Conservation (phyloP, 2,113 vertebrate genomes). For the Rhinopomastus cyanomelas region DNA sequence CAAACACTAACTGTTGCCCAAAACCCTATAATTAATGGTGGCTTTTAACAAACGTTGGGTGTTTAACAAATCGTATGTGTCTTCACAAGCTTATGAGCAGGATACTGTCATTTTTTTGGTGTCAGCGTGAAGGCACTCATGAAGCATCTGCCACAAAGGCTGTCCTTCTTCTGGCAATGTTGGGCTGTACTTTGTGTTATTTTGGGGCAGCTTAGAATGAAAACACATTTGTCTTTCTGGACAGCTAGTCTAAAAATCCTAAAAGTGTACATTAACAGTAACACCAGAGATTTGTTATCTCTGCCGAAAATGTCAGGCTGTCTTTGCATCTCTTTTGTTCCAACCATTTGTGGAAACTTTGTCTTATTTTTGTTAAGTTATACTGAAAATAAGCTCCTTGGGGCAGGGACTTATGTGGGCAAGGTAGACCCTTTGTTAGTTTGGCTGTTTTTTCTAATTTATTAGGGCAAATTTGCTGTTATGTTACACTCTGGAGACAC, state of each 20-base stretch:
- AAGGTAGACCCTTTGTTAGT: rapidly evolving
- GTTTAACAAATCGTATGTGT: too few species aligned
- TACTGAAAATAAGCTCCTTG: not conserved
- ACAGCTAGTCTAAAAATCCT: not conserved
- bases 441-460: not conserved
- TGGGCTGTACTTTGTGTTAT: not conserved
- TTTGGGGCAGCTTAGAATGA: not conserved
- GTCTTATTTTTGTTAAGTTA: not conserved
- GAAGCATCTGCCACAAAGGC: not conserved
- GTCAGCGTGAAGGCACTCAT: not conserved
- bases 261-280: not conserved
- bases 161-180: not conserved
- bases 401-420: too few species aligned
- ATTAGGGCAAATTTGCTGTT: not conserved
- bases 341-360: not conserved
- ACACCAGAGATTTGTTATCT: not conserved
- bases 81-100: not conserved
- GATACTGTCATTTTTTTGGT: not conserved
- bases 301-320: not conserved
- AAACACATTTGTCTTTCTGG: not conserved
- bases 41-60: not conserved
- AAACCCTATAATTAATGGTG: too few species aligned
- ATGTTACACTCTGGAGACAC: rapidly evolving
- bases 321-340: not conserved
- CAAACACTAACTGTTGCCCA: not conserved